phyloP scores from a whole-genome alignment of 1,140 invertebrate genomes.

The Heterodera carotae region DNA sequence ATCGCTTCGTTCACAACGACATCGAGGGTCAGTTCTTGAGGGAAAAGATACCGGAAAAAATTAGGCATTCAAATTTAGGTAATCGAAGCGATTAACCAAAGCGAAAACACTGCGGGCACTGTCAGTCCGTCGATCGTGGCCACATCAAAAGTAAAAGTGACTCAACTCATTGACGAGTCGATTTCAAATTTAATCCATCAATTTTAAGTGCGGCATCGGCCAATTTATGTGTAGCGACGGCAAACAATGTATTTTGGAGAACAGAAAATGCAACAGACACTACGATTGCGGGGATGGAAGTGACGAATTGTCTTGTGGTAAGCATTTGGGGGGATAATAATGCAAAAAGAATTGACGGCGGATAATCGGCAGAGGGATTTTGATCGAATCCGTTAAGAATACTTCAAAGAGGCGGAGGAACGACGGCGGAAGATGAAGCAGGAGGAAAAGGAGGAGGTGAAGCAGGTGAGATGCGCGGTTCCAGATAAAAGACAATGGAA shows the following conservation, averaged over 20 bases:
- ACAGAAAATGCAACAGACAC: conserved; percentile 70
- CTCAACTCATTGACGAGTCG: not conserved
- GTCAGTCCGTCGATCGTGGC: not conserved
- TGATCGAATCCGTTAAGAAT: conserved; percentile 28
- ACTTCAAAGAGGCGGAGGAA: conserved; percentile 34
- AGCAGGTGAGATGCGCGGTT: too few species aligned
- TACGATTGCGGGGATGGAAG: conserved; percentile 68
- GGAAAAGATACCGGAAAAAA: not conserved
- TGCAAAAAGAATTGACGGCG: not conserved
- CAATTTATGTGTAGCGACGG: conserved; percentile 46
- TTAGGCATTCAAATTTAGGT: not conserved
- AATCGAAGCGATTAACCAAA: not conserved
- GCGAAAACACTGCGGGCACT: not conserved
- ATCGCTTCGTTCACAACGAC: not conserved
- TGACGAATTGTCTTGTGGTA: conserved; percentile 41
- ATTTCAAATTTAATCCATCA: not conserved
- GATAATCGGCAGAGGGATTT: not conserved
- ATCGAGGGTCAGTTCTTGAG: not conserved
- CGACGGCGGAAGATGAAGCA: conserved; percentile 1
- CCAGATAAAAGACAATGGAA: too few species aligned
- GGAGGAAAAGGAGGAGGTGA: not conserved
- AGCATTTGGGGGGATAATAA: not conserved
- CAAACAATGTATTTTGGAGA: conserved; percentile 66
- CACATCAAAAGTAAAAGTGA: not conserved
- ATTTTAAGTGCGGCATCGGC: conserved; percentile 25